phyloP scores from a whole-genome alignment of 2,113 vertebrate species.

The Dasyprocta punctata region DNA sequence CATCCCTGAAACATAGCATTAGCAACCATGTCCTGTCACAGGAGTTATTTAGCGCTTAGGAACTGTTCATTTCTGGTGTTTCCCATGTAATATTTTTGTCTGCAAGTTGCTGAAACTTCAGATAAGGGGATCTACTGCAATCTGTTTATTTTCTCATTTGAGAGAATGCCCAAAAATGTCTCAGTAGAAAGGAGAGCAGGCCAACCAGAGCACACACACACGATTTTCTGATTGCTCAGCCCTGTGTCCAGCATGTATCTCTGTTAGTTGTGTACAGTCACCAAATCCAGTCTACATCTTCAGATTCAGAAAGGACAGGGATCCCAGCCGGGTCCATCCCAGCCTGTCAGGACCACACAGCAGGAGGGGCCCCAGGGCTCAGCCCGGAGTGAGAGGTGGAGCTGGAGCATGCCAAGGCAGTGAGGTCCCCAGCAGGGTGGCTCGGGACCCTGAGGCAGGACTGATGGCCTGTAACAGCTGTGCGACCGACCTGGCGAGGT shows the following conservation, averaged over 20 bases:
- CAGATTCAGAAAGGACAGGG: rapidly evolving
- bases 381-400: background rate
- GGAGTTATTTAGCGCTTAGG: background rate
- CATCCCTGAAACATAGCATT: background rate
- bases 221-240: background rate
- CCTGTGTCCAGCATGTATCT: rapidly evolving
- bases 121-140: background rate
- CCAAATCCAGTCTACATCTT: background rate
- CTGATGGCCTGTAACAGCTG: background rate
- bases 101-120: too few species aligned
- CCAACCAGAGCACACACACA: background rate
- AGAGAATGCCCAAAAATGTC: background rate
- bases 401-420: background rate
- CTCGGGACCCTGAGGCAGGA: background rate
- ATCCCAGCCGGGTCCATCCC: background rate
- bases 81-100: background rate
- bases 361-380: rapidly evolving
- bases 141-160: background rate
- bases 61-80: background rate
- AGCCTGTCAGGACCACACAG: background rate
- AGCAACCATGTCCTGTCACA: background rate
- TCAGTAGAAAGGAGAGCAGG: background rate
- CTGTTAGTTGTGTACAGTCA: background rate
- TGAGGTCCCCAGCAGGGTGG: background rate
- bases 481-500: background rate